Evolutionary conservation across 2,113 vertebrate species (phyloP), one percentile per base, ranked within the genome.

Genomic region (Tenrec ecaudatus): DNA sequence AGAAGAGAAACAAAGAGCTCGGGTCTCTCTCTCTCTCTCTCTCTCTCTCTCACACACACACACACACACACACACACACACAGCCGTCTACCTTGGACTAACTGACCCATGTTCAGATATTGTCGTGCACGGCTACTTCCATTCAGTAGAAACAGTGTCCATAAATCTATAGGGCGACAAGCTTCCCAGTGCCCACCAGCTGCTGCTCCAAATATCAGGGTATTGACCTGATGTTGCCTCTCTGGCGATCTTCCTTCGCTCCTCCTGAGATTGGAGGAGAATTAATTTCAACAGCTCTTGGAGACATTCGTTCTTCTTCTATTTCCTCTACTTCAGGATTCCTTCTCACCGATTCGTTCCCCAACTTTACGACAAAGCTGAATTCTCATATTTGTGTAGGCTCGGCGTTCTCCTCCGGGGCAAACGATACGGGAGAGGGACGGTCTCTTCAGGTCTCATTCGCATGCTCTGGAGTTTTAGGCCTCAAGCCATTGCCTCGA

Each of bases 61-160:
- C 93, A 22, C 36, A 91, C 95, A 92, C 69, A 83, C 53, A 79
- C 23, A 29, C 57, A 66, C 77, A 53, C 93, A 22, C 36, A 90
- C 95, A 92, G 40, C 7, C 40, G 38, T 66, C 0, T 3, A 57
- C 43, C 29, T 27, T 68, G 19, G 19, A 80, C 66, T 90, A 86
- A 71, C 22, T 43, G 60, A 86, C 27, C 25, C 4, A 36, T 92
- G 68, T 88, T 86, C 57, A 91, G 62, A 91, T 94, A 83, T 57
- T 68, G 66, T 66, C 79, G 33, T 33, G 36, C 1, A 83, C 5
- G 27, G 2, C 87, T 80, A 33, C 6, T 86, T 15, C 16, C 33
- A 85, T 38, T 76, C 58, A 62, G 29, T 12, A 53, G 60, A 94
- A 93, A 27, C 15, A 2, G 25, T 91, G 47, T 84, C 89, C 76